Evolutionary conservation across 2,797 vertebrate genomes (phyloP), one percentile per base, ranked within the genome.

Genomic region (Lutjanus campechanus): DNA sequence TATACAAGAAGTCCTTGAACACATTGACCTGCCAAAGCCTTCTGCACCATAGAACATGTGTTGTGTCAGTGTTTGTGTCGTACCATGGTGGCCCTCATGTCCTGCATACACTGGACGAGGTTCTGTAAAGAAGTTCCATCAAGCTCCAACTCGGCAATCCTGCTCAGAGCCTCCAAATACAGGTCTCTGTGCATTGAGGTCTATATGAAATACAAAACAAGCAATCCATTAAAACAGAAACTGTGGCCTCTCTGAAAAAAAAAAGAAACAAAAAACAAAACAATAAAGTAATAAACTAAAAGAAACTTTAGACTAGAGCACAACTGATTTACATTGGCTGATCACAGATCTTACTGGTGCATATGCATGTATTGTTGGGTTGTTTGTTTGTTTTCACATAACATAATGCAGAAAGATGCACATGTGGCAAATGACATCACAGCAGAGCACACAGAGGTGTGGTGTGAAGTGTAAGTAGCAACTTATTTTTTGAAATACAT

Each of bases 181-280:
- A 96, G 85, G 47, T 95, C 83, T 66, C 47, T 90, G 89, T 94
- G 95, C 17, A 96, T 91, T 56, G 95, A 90, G 40, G 93, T 96
- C 97, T 96, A 65, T 7, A 58, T 59, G 47, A 72, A 65, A 79
- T 10, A 77, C 5, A 79, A 62, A 85, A 80, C 0, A 56, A 54
- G 63, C 4, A 19, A 46, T 20, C 11, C 7, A 44, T 47, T 11
- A 19, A 44, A 70, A 49, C 2, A 51, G 8, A 62, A n/a, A 62
- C 29, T 15, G 22, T n/a, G 54, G 12, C 20, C 0, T 66, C 40
- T 49, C 11, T 58, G 8, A 16, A 12, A 40, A 60, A 44, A 17
- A 36, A 36, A 25, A 25, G n/a, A n/a, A 25, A 25, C 25, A 25
- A 25, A 25, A 25, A 25, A 25, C 25, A 25, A 25, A 25, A 25